These are phyloP conservation scores for Tragulus kanchil DNA, from an alignment of 2,113 vertebrate species.

Conservation along the genomic window DNA sequence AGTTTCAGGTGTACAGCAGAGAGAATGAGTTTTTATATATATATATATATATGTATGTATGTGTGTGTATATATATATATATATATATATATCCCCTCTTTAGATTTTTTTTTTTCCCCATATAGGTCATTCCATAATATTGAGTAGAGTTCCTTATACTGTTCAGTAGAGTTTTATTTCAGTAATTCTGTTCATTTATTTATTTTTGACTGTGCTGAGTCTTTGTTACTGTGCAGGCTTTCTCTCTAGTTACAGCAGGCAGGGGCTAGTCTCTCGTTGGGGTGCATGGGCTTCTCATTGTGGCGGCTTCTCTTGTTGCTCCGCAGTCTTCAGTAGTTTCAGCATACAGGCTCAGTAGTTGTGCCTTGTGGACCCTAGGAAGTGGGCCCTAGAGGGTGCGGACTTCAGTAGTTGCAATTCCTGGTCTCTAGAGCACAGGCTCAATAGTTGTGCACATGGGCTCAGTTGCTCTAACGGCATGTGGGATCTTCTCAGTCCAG, in stretches of 20 bases:
- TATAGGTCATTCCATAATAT: background rate
- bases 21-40: background rate
- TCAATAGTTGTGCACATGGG: background rate
- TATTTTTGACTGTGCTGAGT: background rate
- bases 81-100: too few species aligned
- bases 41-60: too few species aligned
- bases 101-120: background rate
- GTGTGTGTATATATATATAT: too few species aligned
- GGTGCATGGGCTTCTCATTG: background rate
- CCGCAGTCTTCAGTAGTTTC: background rate
- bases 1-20: background rate
- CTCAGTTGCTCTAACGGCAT: background rate
- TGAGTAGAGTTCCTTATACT: background rate
- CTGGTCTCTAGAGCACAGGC: background rate
- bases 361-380: background rate
- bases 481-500: background rate
- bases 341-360: background rate
- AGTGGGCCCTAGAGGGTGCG: background rate
- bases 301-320: background rate
- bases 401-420: background rate
- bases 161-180: background rate
- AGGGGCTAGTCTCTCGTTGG: background rate
- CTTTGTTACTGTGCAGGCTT: background rate
- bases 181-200: background rate
- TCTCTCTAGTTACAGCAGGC: background rate